Evolutionary conservation across 2,113 vertebrate species (phyloP), one percentile per base, ranked within the genome.

Genomic region (Aphyosemion australe): DNA sequence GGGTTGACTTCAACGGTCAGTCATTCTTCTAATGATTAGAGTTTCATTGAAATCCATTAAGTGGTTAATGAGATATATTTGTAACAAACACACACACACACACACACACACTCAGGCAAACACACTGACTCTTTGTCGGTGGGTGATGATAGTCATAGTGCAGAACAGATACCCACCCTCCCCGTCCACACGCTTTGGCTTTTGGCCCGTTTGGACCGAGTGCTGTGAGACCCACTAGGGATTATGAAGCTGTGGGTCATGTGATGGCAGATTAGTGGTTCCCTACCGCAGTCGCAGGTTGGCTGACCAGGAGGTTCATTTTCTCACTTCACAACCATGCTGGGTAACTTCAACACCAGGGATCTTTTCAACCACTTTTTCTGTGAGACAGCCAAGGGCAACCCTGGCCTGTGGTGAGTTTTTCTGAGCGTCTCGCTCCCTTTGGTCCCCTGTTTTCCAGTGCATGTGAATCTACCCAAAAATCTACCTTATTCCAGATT

Each of bases 321-420:
- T 80, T 82, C 86, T 83, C 83, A 87, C 69, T 86, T 86, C 82
- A 82, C 79, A 68, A 85, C 64, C 88, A 92, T 92, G 92, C 86
- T 92, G 83, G 89, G 91, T 85, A 92, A 93, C 88, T 93, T 92
- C 77, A 92, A 93, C 86, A 90, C 85, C 85, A 90, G 90, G 74
- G 89, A 92, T 43, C 92, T 93, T 72, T 92, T 93, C 74, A 92
- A 91, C 84, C 87, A 92, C 59, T 93, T 92, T 77, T 93, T 92
- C 84, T 93, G 91, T 63, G 89, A 93, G 72, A 92, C 92, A 14
- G 91, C 91, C 72, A 91, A 92, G 65, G 92, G 91, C 48, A 93
- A 93, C 84, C 92, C 90, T 1, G 89, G 82, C 37, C 78, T 93
- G 76, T 93, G 92, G 92, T 93, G 88, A 93, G 92, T 92, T 41